Percentiles rank a stretch among this genome's conserved stretches.
These are phyloP conservation scores for Dolichallabes microphthalmus DNA, from an alignment of 2,113 vertebrate species.

Conservation along the genomic window DNA sequence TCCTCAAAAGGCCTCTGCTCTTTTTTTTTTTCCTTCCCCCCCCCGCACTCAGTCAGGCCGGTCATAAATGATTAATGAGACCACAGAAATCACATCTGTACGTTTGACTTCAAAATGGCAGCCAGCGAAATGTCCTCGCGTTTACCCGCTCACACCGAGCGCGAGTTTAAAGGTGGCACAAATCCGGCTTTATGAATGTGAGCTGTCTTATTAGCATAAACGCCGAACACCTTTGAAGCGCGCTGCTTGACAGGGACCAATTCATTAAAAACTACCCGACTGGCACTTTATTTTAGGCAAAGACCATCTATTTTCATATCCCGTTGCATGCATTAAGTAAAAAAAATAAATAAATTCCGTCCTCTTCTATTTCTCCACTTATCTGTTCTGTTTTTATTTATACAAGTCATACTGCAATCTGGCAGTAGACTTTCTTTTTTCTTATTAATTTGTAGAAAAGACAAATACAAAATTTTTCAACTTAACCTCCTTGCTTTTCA, in stretches of 20 bases:
- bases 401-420: too few species aligned
- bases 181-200: background rate
- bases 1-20: slow-evolving; percentile 3
- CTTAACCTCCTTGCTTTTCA: too few species aligned
- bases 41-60: background rate
- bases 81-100: slow-evolving; percentile 10
- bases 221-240: background rate
- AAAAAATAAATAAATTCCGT: too few species aligned
- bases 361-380: too few species aligned
- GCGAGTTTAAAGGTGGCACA: background rate
- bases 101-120: slow-evolving; percentile 8
- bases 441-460: too few species aligned
- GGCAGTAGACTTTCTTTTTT: too few species aligned
- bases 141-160: background rate
- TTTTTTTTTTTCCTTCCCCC: too few species aligned
- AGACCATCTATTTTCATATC: background rate
- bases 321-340: background rate
- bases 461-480: too few species aligned
- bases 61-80: slow-evolving; percentile 34
- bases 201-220: slow-evolving; percentile 13
- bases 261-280: background rate
- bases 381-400: background rate
- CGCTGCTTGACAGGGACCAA: background rate
- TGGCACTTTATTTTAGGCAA: background rate
- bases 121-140: background rate